Conservation (phyloP, 2,113 vertebrate genomes). For the Saimiri boliviensis region DNA sequence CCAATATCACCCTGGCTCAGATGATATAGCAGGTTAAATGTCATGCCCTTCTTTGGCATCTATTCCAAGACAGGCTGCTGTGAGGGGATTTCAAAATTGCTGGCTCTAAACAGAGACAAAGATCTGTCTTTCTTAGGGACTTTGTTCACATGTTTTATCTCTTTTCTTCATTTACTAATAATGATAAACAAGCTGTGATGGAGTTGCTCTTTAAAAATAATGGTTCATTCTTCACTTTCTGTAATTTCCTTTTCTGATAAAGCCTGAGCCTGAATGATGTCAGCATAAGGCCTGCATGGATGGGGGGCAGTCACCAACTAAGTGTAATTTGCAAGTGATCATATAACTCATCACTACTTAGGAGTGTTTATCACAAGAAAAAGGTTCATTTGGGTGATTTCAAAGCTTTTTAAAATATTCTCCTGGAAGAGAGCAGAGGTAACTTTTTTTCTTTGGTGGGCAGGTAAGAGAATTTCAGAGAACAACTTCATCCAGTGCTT, state of each 20-base stretch:
- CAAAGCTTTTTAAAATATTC: constrained; percentile 31
- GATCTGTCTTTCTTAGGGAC: background rate
- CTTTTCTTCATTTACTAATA: constrained; percentile 31
- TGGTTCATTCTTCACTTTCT: background rate
- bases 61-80: background rate
- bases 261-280: background rate
- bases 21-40: background rate
- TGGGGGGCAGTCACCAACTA: background rate
- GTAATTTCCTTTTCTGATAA: background rate
- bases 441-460: background rate
- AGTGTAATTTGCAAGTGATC: constrained; percentile 37
- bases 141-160: background rate
- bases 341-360: constrained; percentile 5
- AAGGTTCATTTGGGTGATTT: constrained; percentile 39
- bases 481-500: background rate
- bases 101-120: background rate
- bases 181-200: background rate
- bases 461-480: background rate
- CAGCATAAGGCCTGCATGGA: background rate
- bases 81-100: background rate
- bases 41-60: background rate
- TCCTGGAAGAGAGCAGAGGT: background rate
- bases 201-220: constrained; percentile 23
- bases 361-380: constrained; percentile 35
- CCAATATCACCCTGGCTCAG: background rate